Percentiles rank a stretch among this genome's conserved stretches.
These are phyloP conservation scores for Petromus typicus DNA, from an alignment of 2,113 vertebrate genomes.

Conservation along the genomic window DNA sequence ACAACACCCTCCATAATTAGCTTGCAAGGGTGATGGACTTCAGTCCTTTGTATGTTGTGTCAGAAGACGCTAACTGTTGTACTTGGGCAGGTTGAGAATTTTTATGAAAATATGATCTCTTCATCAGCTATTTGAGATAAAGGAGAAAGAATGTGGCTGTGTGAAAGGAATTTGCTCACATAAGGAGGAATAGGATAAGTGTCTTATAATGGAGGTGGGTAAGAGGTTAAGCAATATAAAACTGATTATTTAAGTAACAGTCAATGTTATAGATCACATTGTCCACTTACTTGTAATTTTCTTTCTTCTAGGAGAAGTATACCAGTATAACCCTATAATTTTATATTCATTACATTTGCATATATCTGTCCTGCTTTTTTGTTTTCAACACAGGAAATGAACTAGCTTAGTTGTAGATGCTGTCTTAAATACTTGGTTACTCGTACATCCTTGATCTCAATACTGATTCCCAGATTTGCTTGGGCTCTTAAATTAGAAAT, in stretches of 20 bases:
- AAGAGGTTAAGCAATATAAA: background rate
- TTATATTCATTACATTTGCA: background rate
- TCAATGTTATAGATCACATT: background rate
- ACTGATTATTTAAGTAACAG: background rate
- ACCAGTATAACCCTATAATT: background rate
- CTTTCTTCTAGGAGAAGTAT: background rate
- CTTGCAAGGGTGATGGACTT: background rate
- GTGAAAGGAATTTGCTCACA: background rate
- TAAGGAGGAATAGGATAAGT: background rate
- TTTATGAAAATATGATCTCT: background rate
- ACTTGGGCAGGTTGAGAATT: background rate
- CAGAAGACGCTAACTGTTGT: background rate
- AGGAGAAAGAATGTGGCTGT: background rate
- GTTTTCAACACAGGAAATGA: constrained; percentile 14
- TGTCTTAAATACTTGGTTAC: constrained; percentile 30
- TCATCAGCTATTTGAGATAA: constrained; percentile 33
- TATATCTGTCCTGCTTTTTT: background rate
- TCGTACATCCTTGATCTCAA: background rate
- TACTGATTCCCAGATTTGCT: constrained; percentile 3
- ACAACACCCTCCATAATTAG: background rate
- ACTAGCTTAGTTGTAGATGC: constrained; percentile 11
- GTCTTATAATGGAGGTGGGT: background rate
- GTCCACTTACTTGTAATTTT: background rate
- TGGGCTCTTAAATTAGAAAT: constrained; percentile 7
- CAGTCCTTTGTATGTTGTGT: too few relatives aligned